Evolutionary conservation across 2,113 vertebrate species (phyloP), one percentile per base, ranked within the genome.

Genomic region (Trematocara stigmaticum): DNA sequence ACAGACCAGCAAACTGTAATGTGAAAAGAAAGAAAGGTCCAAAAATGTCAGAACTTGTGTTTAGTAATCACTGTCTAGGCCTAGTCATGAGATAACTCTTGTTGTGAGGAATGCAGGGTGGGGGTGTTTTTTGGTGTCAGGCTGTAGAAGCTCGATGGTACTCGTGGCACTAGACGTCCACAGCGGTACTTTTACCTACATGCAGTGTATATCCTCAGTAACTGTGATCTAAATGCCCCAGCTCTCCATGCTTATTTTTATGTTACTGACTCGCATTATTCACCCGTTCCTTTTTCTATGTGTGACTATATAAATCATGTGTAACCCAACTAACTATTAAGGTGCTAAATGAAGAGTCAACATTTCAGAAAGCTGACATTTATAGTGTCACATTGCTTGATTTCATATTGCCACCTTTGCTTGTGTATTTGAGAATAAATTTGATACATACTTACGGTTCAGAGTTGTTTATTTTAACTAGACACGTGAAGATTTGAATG

Each of bases 401-500:
- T 91, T 94, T 93, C 84, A 92, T 96, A 88, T 88, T 71, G 69
- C 90, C 94, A 95, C 95, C 93, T 93, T 94, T 94, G 92, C 91
- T 95, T 96, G 92, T 95, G 89, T 94, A 91, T 93, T 95, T 96
- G 93, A 93, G 94, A 96, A 96, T 96, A 96, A 96, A 96, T 96
- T 93, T 95, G 92, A 94, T 95, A 95, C 93, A 81, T 81, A 88
- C 83, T 87, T 66, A 52, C 15, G 71, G 74, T 49, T 26, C 18
- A n/a, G 87, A 56, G 13, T 34, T 45, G 5, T n/a, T 88, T 81
- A 38, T 87, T 88, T 85, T 53, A 55, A 45, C 42, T 47, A 66
- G 35, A 40, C 34, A 40, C 7, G 11, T 23, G 5, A 45, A 71
- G 7, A 69, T 45, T 51, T 23, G 8, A 9, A 20, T 23, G 49